Base-by-base conservation (phyloP, 2,888 invertebrate genomes). In the Maniola hyperantus region DNA sequence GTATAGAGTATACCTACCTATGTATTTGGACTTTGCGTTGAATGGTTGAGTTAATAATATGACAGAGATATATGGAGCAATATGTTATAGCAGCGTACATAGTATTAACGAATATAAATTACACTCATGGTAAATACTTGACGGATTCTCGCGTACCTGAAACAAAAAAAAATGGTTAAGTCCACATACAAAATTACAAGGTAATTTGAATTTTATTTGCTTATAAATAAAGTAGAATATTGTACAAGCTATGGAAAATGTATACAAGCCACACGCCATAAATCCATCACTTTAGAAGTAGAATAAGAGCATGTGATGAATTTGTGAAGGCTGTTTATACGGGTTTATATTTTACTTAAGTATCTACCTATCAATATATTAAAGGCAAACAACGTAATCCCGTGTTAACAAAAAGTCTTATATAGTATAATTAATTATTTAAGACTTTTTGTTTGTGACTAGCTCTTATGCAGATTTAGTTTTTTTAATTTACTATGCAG, bases 221-320 rank as follows among this genome's bases (percentile, higher is more conserved):
- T 15, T n/a, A 13, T 0, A 2, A 1, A 11, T 57, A 66, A 18
- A 33, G 62, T 64, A 11, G 7, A 54, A 39, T 26, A 59, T 67
- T 15, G 48, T 15, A 6, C 2, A 7, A 11, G 20, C 6, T 20
- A 39, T 33, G 53, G 11, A 33, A 5, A 18, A 54, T 50, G 60
- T n/a, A 26, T 20, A 58, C 34, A 7, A 46, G 39, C 34, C 18
- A 55, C 69, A 67, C 66, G 67, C 71, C 76, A 77, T 82, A 84
- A 83, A 84, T 82, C 83, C 80, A 80, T 84, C 84, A 81, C 65
- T 68, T 63, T 65, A 48, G 73, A 72, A 68, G 51, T 42, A 42
- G 57, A 5, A 0, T 39, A 39, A 18, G 57, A 57, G 42, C 11
- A 42, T 10, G 57, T 57, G 57, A 42, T 13, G 7, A 4, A 15